Percentiles rank a stretch among this genome's conserved stretches.
phyloP scores from a whole-genome alignment of 2,113 vertebrate genomes.

The Capreolus pygargus region DNA sequence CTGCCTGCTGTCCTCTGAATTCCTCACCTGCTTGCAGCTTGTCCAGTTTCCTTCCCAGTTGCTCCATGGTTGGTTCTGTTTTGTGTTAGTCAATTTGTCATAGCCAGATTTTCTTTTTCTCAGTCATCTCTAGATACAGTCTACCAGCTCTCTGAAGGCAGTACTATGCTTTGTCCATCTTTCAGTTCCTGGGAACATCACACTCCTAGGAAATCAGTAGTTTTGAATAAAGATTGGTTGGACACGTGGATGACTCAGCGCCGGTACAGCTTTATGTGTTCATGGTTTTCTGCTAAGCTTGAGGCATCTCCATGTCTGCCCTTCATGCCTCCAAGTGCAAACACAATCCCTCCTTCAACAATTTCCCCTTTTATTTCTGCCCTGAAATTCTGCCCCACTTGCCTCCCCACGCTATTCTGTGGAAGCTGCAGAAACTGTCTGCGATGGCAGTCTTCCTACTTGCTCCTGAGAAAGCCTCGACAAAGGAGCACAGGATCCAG shows the following conservation, averaged over 20 bases:
- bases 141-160: background rate
- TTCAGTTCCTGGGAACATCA: background rate
- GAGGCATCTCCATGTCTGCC: background rate
- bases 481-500: background rate
- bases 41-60: background rate
- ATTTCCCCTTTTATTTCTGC: background rate
- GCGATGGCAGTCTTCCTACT: too few relatives aligned
- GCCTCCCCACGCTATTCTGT: fast-evolving
- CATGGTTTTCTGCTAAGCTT: background rate
- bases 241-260: background rate
- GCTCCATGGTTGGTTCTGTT: background rate
- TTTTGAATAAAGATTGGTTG: background rate
- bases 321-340: background rate
- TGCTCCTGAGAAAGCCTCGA: background rate
- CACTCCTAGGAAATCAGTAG: background rate
- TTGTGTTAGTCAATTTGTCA: background rate
- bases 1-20: background rate
- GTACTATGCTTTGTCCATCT: background rate
- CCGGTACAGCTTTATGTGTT: too few relatives aligned
- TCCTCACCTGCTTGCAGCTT: background rate
- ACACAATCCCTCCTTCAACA: background rate
- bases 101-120: background rate
- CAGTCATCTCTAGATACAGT: background rate
- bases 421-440: background rate
- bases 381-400: background rate